Base-by-base conservation (phyloP, 2,113 vertebrate species). In the Ochotona princeps region DNA sequence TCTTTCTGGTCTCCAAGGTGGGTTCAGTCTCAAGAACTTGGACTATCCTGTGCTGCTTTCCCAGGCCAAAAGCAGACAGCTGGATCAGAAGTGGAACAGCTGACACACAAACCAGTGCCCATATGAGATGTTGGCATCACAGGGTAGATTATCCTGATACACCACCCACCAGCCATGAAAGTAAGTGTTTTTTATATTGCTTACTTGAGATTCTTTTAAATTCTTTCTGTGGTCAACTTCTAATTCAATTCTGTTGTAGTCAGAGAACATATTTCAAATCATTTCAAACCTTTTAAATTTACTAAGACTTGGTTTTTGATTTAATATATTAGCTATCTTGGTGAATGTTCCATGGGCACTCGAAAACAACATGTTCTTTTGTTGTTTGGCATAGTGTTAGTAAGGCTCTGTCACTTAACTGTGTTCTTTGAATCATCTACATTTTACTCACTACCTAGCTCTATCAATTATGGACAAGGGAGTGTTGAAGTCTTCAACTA, bases 361-460 rank as follows among this genome's bases (percentile, higher is more conserved):
- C 74, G 38, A 72, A 88, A 87, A 91, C 47, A 75, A 49, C 35
- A 28, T 35, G 6, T 49, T 57, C 75, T 84, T 65, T 69, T 83
- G 6, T 70, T 76, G 69, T 51, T 73, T 13, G 7, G 18, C 60
- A 2, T 61, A 74, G 12, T 69, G 70, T 65, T 93, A 49, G 30
- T 83, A 74, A 66, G 21, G 14, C 57, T 54, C 92, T 44, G 12
- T n/a, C 87, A 78, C 2, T 74, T 80, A 20, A 44, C 54, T 54
- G 32, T 78, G 73, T 70, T 72, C 28, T 67, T 92, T 35, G 74
- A 84, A 11, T 74, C 25, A 72, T 83, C 26, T 51, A 67, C 67
- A 94, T 67, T 86, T 80, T 90, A 54, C 38, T 49, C 30, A 89
- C 17, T 69, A 15, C n/a, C 38, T 92, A 85, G 38, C 49, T 85